Evolutionary conservation across 2,113 vertebrate species (phyloP), one percentile per base, ranked within the genome.

Genomic region (Gymnogyps californianus): DNA sequence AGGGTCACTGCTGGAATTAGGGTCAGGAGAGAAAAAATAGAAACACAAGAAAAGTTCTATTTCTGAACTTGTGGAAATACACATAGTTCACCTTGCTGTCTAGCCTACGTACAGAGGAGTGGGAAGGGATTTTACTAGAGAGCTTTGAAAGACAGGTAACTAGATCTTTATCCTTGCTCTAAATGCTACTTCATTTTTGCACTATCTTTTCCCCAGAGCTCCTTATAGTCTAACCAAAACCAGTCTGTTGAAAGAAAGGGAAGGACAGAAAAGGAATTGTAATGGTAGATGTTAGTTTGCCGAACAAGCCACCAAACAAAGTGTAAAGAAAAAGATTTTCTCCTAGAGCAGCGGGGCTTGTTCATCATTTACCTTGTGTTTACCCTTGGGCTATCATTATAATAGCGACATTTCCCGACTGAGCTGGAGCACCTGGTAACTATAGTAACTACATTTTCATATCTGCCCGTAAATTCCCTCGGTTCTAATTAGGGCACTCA

Each of bases 401-500:
- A 91, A 83, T 93, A 95, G 89, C 44, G 6, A 89, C 94, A 90
- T 91, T 94, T 95, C 78, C 87, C 31, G 15, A 78, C 87, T 91
- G 89, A 96, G 89, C 72, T 76, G 69, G 52, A 95, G 83, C 85
- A 97, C 94, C 96, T 97, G 95, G 96, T 97, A 92, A 88, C 96
- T 92, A 97, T 97, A 93, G 96, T 81, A 97, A 97, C 97, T 49
- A 72, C 59, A 90, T 97, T 97, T 97, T 95, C 91, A 91, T 96
- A 96, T 88, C 94, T 95, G 84, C 72, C 93, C 83, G 84, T 95
- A 95, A 94, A 96, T 96, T 94, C 93, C 84, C 93, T 87, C 1
- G 10, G 51, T 96, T 97, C 93, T 97, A 97, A 97, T 97, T 97
- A 97, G 79, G 85, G 61, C 76, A 84, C 74, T 90, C 87, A 81